Base-by-base conservation (phyloP, 2,113 vertebrate species). In the Malaclemys terrapin region DNA sequence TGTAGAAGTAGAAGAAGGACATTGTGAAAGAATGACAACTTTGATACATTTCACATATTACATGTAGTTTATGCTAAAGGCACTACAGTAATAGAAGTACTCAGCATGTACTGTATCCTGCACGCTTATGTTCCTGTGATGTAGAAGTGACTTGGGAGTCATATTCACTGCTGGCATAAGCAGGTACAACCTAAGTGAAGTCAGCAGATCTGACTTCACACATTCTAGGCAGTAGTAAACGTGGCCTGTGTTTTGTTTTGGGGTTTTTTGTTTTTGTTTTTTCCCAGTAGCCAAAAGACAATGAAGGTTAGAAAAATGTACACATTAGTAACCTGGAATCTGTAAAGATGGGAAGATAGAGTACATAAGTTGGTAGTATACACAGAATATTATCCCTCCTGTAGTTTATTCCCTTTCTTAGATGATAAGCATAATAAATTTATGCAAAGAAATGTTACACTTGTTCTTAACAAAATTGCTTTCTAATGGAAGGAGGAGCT, bases 1-100 rank as follows among this genome's bases (percentile, higher is more conserved):
- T 96, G 94, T 96, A 96, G 93, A 95, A 88, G 42, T 49, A 94
- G 92, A 27, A 93, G 93, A 94, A 96, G 89, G 89, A 95, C 90
- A 94, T 82, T 95, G 42, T 47, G 90, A 81, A 65, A 54, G 78
- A n/a, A 84, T 79, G 89, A 91, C 65, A 89, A 16, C 95, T 95
- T 89, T 94, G 50, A 72, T 1, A 1, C 38, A 24, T 94, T 96
- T 96, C 85, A 85, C 50, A 87, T 9, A 4, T 72, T 88, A 90
- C 53, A 95, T 91, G 89, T 53, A 93, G 93, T 93, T 92, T 94
- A 81, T 89, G 75, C 87, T 92, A 81, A 92, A 96, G 82, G 53
- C 80, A 54, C 88, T 89, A 31, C 47, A 57, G 81, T 95, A 96
- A 92, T 75, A 89, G 81, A 93, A 89, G 29, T 86, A 57, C 62